A percentile compares a stretch with the other conserved stretches of the same genome.
phyloP scores from a whole-genome alignment of 2,888 invertebrate genomes.

The Ceratothoa steindachneri region DNA sequence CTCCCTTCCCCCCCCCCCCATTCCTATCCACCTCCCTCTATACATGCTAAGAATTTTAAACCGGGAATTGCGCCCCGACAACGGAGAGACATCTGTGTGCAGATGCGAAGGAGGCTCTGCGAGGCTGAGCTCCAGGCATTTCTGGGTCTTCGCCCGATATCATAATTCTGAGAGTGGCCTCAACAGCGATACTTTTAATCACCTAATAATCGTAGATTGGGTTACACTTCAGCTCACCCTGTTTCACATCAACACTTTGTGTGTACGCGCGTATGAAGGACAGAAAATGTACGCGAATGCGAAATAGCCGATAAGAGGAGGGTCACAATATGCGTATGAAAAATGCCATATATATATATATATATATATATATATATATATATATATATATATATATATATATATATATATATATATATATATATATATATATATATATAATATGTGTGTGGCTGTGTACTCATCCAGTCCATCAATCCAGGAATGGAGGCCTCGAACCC shows the following conservation, averaged over 20 bases:
- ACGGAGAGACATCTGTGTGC: too few relatives aligned
- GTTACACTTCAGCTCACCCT: too few relatives aligned
- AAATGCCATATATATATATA: not conserved
- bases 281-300: too few relatives aligned
- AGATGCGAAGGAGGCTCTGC: too few relatives aligned
- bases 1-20: too few relatives aligned
- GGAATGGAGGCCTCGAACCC: not conserved
- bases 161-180: not conserved
- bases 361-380: not conserved
- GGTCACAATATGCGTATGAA: not conserved
- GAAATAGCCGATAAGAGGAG: too few relatives aligned
- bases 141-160: not conserved
- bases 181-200: not conserved
- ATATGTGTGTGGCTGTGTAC: not conserved
- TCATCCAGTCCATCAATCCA: not conserved
- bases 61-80: too few relatives aligned
- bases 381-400: not conserved
- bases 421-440: not conserved
- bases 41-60: too few relatives aligned
- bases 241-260: too few relatives aligned
- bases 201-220: not conserved
- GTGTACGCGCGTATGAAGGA: too few relatives aligned
- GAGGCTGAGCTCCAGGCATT: too few relatives aligned
- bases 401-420: not conserved
- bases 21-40: too few relatives aligned